A percentile compares a stretch with the other conserved stretches of the same genome.
Conservation (phyloP, 2,888 invertebrate genomes). For the Spodoptera picta region DNA sequence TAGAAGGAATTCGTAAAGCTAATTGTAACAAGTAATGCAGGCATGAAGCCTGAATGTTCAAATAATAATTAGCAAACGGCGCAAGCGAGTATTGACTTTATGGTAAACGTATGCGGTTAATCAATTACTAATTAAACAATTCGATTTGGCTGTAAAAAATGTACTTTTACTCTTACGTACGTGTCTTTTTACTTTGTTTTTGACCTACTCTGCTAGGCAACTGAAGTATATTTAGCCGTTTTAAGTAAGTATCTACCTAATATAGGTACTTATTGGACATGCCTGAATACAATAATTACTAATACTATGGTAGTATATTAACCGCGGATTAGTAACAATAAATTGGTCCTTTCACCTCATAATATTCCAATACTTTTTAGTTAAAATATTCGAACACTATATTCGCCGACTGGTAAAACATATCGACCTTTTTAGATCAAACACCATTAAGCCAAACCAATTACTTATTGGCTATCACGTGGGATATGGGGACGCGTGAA, state of each 20-base stretch:
- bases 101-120: slow-evolving; percentile 14
- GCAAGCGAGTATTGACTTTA: slow-evolving; percentile 7
- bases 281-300: no score
- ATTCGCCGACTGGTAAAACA: no score
- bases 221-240: no score
- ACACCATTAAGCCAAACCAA: neutral
- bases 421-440: neutral
- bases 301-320: no score
- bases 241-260: no score
- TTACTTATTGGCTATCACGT: neutral
- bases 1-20: no score
- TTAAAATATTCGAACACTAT: no score
- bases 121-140: slow-evolving; percentile 25
- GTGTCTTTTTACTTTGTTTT: neutral
- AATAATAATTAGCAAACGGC: slow-evolving; percentile 11
- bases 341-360: no score
- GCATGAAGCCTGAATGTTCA: neutral
- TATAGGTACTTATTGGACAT: no score
- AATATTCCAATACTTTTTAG: no score
- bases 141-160: slow-evolving; percentile 16
- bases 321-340: no score
- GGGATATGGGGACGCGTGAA: slow-evolving; percentile 2
- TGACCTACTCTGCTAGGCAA: no score
- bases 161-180: slow-evolving; percentile 3
- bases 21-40: neutral